Evolutionary conservation across 1,140 invertebrate species (phyloP), one percentile per base, ranked within the genome.

Genomic region (Cecropterus lyciades): DNA sequence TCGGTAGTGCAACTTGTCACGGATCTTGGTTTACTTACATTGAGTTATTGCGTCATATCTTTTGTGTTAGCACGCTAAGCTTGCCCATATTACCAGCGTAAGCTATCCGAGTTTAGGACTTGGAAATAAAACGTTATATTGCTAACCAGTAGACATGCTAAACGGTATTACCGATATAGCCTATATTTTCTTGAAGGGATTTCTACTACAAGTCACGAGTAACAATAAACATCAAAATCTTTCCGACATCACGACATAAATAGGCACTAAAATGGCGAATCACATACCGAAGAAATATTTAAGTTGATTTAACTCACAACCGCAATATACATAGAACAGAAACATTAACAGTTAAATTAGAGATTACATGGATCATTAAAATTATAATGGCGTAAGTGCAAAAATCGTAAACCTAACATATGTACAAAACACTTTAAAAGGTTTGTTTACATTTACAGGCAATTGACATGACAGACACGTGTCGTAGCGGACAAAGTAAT

Each of bases 201-300:
- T 14, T 43, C 40, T 14, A 40, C 37, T 11, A 43, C 13, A 10
- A 14, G 5, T 14, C n/a, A 13, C 40, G 14, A 13, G 1, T 43
- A 43, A 43, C 7, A 43, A 59, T 59, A 30, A 59, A 60, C 24
- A 59, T 48, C 24, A 37, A 63, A 49, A 57, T 53, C 52, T 13
- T 49, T 57, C 9, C 17, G 51, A 62, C 30, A 69, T 56, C 65
- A 71, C 14, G 63, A 82, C 70, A 75, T 65, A 70, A 84, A 69
- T 84, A 90, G 86, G 85, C 85, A 90, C 85, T 85, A 85, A 84
- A 85, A 89, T 83, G 85, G 86, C 84, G 85, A 88, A 84, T 88
- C 80, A 86, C 84, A 86, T 79, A 73, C 66, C 65, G 69, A 82
- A 81, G 72, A 77, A 72, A 83, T 48, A 83, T 69, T 83, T 64